Evolutionary conservation across 2,888 invertebrate species (phyloP).

Genomic region (Drosophila koepferae): DNA sequence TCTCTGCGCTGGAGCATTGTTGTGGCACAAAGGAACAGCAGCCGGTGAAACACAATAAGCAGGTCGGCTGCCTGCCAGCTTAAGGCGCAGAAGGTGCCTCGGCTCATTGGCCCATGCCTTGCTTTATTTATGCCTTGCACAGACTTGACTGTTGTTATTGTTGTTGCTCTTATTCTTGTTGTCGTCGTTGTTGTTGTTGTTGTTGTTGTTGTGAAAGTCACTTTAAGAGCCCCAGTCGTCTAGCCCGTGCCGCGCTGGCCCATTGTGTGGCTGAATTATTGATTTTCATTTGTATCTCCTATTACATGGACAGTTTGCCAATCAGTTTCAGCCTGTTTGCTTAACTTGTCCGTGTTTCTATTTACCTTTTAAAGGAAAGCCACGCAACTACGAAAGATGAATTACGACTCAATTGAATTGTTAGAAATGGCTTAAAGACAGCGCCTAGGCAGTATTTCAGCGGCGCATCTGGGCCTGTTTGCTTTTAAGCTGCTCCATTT

Average conservation of each 20-base stretch:
- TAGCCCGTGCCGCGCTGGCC: constrained; percentile 17
- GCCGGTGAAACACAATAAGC: constrained; percentile 33
- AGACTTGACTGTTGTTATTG: constrained; percentile 38
- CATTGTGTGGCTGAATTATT: constrained; percentile 73
- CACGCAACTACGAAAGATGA: constrained; percentile 38
- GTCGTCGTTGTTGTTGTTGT: constrained; percentile 2
- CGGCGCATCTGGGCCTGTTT: background rate
- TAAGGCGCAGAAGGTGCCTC: constrained; percentile 59
- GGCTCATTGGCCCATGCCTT: constrained; percentile 59
- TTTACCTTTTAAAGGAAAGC: constrained; percentile 48
- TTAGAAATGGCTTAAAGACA: constrained; percentile 30
- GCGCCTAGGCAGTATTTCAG: background rate
- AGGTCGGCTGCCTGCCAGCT: constrained; percentile 43
- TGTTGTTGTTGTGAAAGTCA: constrained; percentile 51
- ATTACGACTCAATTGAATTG: constrained; percentile 44
- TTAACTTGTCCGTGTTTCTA: constrained; percentile 36
- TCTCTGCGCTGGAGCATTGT: constrained; percentile 26
- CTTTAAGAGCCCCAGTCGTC: constrained; percentile 53
- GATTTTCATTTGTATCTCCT: constrained; percentile 76
- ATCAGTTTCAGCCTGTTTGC: constrained; percentile 53
- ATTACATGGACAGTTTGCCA: constrained; percentile 48
- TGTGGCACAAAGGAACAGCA: constrained; percentile 50
- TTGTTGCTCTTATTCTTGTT: constrained; percentile 8
- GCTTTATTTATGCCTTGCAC: constrained; percentile 65
- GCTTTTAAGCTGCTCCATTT: constrained; percentile 36